Base-by-base conservation (phyloP, 1,140 invertebrate species). In the Doryteuthis pealeii region DNA sequence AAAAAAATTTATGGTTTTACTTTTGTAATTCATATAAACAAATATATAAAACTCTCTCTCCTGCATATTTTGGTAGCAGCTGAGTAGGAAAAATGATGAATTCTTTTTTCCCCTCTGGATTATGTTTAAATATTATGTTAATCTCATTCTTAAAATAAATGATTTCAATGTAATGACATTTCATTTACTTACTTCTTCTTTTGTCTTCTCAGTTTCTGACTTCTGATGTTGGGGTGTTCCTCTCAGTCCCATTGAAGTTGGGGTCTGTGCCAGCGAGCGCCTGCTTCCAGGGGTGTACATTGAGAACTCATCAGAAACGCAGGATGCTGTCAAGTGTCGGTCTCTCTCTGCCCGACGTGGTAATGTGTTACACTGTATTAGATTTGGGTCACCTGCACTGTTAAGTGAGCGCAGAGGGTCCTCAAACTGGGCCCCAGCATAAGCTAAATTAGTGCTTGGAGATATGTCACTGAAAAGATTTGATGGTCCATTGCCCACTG, bases 141-240 rank as follows among this genome's bases (percentile, higher is more conserved):
- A n/a, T n/a, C n/a, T n/a, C n/a, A n/a, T n/a, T n/a, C n/a, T n/a
- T n/a, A n/a, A n/a, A n/a, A n/a, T n/a, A n/a, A n/a, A n/a, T n/a
- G n/a, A n/a, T n/a, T n/a, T n/a, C n/a, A n/a, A n/a, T n/a, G n/a
- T n/a, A n/a, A n/a, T n/a, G n/a, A n/a, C n/a, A n/a, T n/a, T n/a
- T n/a, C n/a, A 30, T 18, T 22, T 69, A 76, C 71, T 73, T 75
- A 87, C 85, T 79, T 86, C 84, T 70, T 81, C 79, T 74, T 87
- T 87, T 12, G 82, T 85, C 70, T 84, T 82, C 35, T 85, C 85
- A 70, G 85, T 83, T 73, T 86, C 85, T 32, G 84, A 79, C 30
- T 85, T 80, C 73, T 83, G 82, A 12, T 82, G 76, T 70, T 86
- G 86, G 0, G 86, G 83, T 12, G 83, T 84, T 22, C 26, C 22